These are phyloP conservation scores for Peromyscus californicus DNA, from an alignment of 2,113 vertebrate genomes.

Conservation along the genomic window DNA sequence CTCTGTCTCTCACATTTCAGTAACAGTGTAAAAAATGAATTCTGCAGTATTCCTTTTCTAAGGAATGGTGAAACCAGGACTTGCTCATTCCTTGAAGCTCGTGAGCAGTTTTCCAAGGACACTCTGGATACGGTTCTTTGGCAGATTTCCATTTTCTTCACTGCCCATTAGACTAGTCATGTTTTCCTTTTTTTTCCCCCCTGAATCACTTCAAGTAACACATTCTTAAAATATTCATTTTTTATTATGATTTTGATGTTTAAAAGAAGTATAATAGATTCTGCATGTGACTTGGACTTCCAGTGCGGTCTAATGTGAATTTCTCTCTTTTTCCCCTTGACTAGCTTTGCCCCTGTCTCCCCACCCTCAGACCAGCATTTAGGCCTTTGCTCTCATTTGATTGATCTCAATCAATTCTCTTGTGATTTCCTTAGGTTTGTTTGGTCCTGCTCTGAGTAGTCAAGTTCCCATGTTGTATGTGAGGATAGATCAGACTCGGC, in stretches of 20 bases:
- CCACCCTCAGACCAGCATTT: background rate
- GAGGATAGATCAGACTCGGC: background rate
- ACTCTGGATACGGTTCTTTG: background rate
- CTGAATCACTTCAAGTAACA: slow-evolving; percentile 41
- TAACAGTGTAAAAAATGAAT: background rate
- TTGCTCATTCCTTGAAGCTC: slow-evolving; percentile 45
- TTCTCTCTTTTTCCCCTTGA: background rate
- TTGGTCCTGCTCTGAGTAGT: background rate
- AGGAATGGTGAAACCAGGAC: background rate
- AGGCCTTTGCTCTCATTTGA: background rate
- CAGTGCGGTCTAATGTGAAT: background rate
- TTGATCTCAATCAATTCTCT: no score
- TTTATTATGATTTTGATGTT: background rate
- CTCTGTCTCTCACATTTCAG: background rate
- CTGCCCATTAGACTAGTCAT: background rate
- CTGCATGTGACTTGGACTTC: background rate
- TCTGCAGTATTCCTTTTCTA: background rate
- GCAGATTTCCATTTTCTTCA: background rate
- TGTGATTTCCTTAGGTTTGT: background rate
- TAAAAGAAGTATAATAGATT: background rate
- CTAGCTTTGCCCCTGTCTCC: background rate
- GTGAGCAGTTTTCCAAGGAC: background rate
- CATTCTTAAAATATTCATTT: slow-evolving; percentile 43
- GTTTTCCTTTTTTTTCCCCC: slow-evolving; percentile 42
- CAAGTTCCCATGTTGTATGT: background rate